Evolutionary conservation across 2,113 vertebrate genomes (phyloP), one percentile per base, ranked within the genome.

Genomic region (Sturnira hondurensis): DNA sequence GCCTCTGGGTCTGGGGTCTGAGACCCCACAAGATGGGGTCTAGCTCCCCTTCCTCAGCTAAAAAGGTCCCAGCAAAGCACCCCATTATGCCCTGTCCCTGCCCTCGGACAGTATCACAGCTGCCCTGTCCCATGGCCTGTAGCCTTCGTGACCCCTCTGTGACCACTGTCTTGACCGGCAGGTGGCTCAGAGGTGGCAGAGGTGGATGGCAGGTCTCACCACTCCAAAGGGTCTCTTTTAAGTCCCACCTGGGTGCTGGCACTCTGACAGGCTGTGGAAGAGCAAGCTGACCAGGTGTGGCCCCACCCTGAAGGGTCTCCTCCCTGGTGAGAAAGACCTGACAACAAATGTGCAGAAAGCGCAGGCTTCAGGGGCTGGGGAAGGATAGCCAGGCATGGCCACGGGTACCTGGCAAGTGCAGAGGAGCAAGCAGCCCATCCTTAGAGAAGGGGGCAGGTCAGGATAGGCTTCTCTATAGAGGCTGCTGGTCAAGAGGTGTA

Each of bases 341-440:
- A 47, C 43, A 19, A 50, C 20, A 52, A 45, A 58, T 61, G 38
- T 38, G 5, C 33, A 2, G 12, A 6, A 77, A 33, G 19, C 5
- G 0, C 12, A 12, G 12, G 47, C 36, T 0, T 61, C 2, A 1
- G 16, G 41, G 56, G 43, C 36, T 36, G 13, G 36, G 56, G 36
- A 92, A 52, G 36, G n/a, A 52, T 47, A 19, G 61, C 28, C 45
- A 41, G 7, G 16, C 1, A 0, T 15, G 43, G 38, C 56, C 11
- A 2, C 3, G 6, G 41, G 41, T 7, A 16, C 15, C 47, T 12
- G 1, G 12, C 10, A 28, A 33, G 22, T 7, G 3, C 19, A 4
- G 15, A 58, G 19, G 12, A 67, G 36, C 28, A 20, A 17, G 33
- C 26, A 1, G 5, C 17, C 4, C 0, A 43, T 54, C 50, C 50